Percentiles rank a stretch among this genome's conserved stretches.
Conservation (phyloP, 2,888 invertebrate species). For the Germaria angustata region DNA sequence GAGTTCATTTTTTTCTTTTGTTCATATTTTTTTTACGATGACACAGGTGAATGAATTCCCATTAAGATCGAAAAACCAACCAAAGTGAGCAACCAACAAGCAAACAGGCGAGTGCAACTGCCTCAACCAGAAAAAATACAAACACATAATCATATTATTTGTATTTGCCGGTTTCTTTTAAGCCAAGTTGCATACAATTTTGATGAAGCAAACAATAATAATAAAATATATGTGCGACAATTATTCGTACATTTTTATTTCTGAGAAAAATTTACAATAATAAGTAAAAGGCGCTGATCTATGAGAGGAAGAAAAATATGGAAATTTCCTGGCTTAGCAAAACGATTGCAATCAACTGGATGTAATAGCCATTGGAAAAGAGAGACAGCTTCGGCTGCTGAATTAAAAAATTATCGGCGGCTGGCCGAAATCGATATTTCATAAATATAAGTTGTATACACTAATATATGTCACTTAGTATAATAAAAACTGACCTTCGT, state of each 20-base stretch:
- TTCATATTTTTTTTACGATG: constrained; percentile 19
- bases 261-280: too few species aligned
- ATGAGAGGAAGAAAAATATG: too few species aligned
- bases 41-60: constrained; percentile 48
- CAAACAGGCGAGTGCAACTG: neutral
- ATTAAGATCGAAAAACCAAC: neutral
- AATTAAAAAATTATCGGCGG: too few species aligned
- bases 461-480: too few species aligned
- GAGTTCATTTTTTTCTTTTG: neutral
- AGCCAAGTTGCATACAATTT: neutral
- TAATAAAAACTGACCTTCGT: too few species aligned
- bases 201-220: neutral
- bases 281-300: too few species aligned
- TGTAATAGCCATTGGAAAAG: too few species aligned
- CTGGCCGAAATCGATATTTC: too few species aligned
- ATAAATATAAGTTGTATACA: too few species aligned
- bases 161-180: constrained; percentile 25
- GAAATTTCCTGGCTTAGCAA: too few species aligned
- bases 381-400: too few species aligned
- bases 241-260: neutral
- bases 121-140: constrained; percentile 5
- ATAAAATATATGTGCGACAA: neutral
- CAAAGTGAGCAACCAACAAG: neutral
- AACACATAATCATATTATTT: neutral
- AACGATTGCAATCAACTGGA: too few species aligned